Conservation (phyloP, 2,797 vertebrate species). For the Hylomyscus alleni region DNA sequence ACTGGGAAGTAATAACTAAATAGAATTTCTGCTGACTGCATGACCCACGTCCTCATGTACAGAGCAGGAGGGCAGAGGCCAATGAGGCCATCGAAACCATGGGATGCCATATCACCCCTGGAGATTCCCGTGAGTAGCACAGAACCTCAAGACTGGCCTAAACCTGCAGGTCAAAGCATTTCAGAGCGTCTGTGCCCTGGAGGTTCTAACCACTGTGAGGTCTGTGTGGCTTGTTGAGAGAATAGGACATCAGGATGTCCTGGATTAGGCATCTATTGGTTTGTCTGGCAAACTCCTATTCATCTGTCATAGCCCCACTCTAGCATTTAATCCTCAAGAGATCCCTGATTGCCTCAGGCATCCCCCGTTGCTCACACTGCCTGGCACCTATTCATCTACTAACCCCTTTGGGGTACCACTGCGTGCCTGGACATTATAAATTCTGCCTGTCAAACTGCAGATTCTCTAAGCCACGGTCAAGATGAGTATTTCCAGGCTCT, state of each 20-base stretch:
- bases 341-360: background rate
- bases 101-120: background rate
- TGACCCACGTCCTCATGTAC: too few relatives aligned
- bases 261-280: background rate
- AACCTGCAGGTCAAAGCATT: background rate
- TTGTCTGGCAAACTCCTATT: background rate
- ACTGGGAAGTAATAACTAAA: background rate
- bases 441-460: background rate
- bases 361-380: background rate
- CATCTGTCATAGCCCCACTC: background rate
- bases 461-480: background rate
- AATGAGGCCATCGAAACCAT: background rate
- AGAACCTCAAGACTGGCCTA: background rate
- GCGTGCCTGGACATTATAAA: background rate
- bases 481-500: background rate
- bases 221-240: background rate
- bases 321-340: background rate
- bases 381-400: background rate
- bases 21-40: background rate
- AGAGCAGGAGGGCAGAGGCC: background rate
- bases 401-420: background rate
- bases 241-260: background rate
- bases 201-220: background rate
- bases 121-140: background rate
- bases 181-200: background rate